A percentile compares a stretch with the other conserved stretches of the same genome.
phyloP scores from a whole-genome alignment of 2,797 vertebrate genomes.

The Pseudochromis fuscus region DNA sequence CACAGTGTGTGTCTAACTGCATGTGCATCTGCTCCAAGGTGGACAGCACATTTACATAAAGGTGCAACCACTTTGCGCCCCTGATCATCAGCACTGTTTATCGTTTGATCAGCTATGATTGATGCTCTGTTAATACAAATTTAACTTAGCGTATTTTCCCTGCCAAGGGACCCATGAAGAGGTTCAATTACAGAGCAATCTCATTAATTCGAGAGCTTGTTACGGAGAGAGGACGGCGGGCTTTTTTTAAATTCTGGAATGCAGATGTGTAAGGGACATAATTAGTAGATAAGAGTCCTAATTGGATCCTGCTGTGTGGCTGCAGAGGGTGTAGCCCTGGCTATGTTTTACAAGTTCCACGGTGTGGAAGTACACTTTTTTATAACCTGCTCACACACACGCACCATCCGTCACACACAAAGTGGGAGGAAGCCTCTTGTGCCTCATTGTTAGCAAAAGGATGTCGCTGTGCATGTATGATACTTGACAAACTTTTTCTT shows the following conservation, averaged over 20 bases:
- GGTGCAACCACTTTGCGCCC: conserved; percentile 81
- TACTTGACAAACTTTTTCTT: conserved; percentile 1
- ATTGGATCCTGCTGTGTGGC: conserved; percentile 85
- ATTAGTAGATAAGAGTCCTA: conserved; percentile 88
- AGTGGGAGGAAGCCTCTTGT: conserved; percentile 39
- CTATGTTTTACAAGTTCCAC: conserved; percentile 83
- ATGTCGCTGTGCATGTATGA: conserved; percentile 17
- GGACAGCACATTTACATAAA: conserved; percentile 81
- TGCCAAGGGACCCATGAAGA: conserved; percentile 95
- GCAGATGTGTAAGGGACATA: conserved; percentile 92
- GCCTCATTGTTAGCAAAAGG: conserved; percentile 43
- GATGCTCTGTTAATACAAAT: conserved; percentile 95
- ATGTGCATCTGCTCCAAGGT: conserved; percentile 55
- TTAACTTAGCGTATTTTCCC: conserved; percentile 93
- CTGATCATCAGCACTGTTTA: conserved; percentile 88
- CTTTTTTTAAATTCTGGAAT: conserved; percentile 88
- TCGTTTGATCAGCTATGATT: conserved; percentile 94
- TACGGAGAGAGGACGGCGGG: conserved; percentile 90
- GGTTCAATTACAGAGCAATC: conserved; percentile 97
- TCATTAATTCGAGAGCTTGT: conserved; percentile 96
- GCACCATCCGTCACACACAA: conserved; percentile 65
- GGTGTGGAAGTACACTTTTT: conserved; percentile 78
- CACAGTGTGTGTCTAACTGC: conserved; percentile 56
- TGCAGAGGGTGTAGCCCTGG: conserved; percentile 79
- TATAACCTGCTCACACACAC: conserved; percentile 74